Evolutionary conservation across 2,888 invertebrate genomes (phyloP), one percentile per base, ranked within the genome.

Genomic region (Drepana falcataria): DNA sequence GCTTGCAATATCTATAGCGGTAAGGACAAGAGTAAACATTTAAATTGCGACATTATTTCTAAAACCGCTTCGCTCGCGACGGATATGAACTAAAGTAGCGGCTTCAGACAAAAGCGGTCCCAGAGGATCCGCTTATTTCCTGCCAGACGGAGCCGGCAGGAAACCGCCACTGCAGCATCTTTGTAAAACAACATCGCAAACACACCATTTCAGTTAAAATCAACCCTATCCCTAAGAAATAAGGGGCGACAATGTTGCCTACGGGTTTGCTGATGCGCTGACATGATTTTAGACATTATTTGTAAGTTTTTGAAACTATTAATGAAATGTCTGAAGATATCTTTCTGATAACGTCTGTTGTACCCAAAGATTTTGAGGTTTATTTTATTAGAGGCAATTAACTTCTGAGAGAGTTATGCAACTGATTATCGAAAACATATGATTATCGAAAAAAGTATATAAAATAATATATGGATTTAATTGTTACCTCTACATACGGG

Each of bases 111-210:
- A 85, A 51, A 82, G 82, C 78, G 66, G 65, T 73, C 76, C 71
- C 71, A 64, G 77, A 75, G 75, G 79, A 75, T 79, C 69, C 78
- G 78, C 76, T 79, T 82, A 85, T 87, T 88, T 88, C 88, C 88
- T 84, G 85, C 71, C 77, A 87, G 88, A 87, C 87, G 73, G 65
- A 68, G 6, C 51, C 7, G 40, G 69, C 73, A 81, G 87, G 87
- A 87, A 83, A 72, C 75, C 60, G 66, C 63, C 58, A 52, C 55
- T 57, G 66, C 68, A 61, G 57, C 59, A 59, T 65, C 69, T 47
- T 48, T 33, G 63, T 63, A 59, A 62, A 58, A 54, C 55, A 59
- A 40, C 51, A 51, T 40, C 9, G 40, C 37, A 51, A 51, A 51
- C 34, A 40, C 51, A 51, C 37, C 51, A 35, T 51, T 34, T 6